Evolutionary conservation across 2,888 invertebrate genomes (phyloP).

Genomic region (Oegoconia quadripuncta): DNA sequence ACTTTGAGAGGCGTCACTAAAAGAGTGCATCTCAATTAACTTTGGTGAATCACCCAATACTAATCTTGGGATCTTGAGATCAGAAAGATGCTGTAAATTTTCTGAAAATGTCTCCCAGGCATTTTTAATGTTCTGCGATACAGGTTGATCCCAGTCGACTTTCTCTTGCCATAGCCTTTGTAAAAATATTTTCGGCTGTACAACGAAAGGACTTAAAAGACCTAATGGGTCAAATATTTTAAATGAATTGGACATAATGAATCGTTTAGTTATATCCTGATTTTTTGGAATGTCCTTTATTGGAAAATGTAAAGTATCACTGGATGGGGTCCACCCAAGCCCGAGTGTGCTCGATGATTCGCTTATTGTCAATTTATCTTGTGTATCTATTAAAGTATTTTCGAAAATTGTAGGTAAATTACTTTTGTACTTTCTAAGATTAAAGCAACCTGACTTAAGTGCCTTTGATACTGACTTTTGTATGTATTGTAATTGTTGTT

Average conservation of each 20-base stretch:
- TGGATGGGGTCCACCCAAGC: conserved; percentile 21
- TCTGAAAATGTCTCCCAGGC: conserved; percentile 20
- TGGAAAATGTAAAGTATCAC: conserved; percentile 13
- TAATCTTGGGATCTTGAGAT: conserved; percentile 21
- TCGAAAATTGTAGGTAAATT: conserved; percentile 9
- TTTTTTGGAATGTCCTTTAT: background rate
- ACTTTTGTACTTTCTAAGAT: conserved; percentile 21
- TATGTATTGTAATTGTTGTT: conserved; percentile 5
- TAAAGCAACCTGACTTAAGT: conserved; percentile 17
- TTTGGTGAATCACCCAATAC: conserved; percentile 19
- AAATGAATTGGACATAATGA: conserved; percentile 13
- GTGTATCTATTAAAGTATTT: background rate
- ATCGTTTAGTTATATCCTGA: conserved; percentile 2
- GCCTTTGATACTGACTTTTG: conserved; percentile 10
- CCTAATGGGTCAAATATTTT: conserved; percentile 17
- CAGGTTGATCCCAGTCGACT: conserved; percentile 27
- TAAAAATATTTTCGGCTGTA: conserved; percentile 18
- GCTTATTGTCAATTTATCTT: conserved; percentile 19
- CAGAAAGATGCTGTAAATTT: conserved; percentile 7
- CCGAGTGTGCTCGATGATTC: conserved; percentile 24
- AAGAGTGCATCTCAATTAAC: conserved; percentile 28
- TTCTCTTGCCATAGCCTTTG: conserved; percentile 20
- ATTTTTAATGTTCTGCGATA: conserved; percentile 16
- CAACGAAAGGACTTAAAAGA: conserved; percentile 12
- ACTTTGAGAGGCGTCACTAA: conserved; percentile 26